Base-by-base conservation (phyloP, 2,797 vertebrate genomes). In the Falco naumanni region DNA sequence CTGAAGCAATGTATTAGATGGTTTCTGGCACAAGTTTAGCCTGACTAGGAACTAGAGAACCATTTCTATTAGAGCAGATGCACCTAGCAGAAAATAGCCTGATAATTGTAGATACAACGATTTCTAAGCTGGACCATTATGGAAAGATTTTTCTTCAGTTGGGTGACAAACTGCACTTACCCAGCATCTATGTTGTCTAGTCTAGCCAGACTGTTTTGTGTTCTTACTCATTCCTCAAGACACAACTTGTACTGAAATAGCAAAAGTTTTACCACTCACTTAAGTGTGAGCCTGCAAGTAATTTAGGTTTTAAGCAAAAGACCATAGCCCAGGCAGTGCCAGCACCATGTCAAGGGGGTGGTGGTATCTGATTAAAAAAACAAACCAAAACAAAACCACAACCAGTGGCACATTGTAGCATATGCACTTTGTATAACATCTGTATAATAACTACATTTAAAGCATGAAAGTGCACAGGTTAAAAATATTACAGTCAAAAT, bases 91-190 rank as follows among this genome's bases (percentile, higher is more conserved):
- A 78, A 82, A 90, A 82, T 25, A 77, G 17, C 26, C 16, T 0
- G 0, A 14, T 56, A 47, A 56, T 71, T 25, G 10, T 6, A 80
- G 47, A 50, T 18, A 11, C 89, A 20, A 63, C 39, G 81, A 45
- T 88, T 95, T 72, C 48, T 91, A 34, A 70, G 41, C 10, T 79
- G 47, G 39, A 63, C n/a, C 13, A 1, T 66, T 70, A 53, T 56
- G 17, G 26, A 83, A 93, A 84, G 47, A 33, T 54, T 93, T 70
- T 90, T 65, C 65, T 96, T n/a, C 33, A 63, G 3, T 63, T 95
- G 79, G 50, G 89, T 87, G 71, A 94, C 43, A 57, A 45, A 74
- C 72, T 84, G 71, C 63, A 70, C 94, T 94, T 88, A 56, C 16
- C 31, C 65, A 79, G n/a, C 45, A 45, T 50, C 20, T 84, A 0